Evolutionary conservation across 2,797 vertebrate species (phyloP).

Genomic region (Setipinna tenuifilis): DNA sequence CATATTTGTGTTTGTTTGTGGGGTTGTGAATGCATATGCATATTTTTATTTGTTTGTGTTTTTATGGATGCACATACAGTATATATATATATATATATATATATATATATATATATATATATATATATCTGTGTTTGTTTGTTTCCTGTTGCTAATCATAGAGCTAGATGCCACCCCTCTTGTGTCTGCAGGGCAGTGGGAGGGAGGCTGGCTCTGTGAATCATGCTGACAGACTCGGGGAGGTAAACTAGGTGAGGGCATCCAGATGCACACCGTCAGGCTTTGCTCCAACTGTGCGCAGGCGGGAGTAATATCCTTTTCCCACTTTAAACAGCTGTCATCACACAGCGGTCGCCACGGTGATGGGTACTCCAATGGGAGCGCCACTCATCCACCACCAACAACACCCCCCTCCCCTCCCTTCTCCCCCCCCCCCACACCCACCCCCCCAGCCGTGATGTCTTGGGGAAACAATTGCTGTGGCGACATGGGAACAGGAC

Average conservation of each 20-base stretch:
- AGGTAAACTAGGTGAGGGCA: neutral
- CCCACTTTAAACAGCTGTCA: slow-evolving; percentile 46
- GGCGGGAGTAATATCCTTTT: slow-evolving; percentile 36
- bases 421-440: no score
- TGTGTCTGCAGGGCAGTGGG: neutral
- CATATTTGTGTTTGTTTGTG: no score
- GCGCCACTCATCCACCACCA: neutral
- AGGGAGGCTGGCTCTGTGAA: neutral
- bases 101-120: neutral
- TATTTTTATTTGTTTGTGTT: neutral
- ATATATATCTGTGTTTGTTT: neutral
- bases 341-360: slow-evolving; percentile 36
- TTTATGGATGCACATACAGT: no score
- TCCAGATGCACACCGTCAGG: neutral
- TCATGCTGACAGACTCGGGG: neutral
- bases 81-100: no score
- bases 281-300: neutral
- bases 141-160: neutral
- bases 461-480: slow-evolving; percentile 33
- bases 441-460: neutral
- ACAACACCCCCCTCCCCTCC: no score
- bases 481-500: neutral
- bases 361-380: slow-evolving; percentile 38
- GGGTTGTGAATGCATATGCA: no score
- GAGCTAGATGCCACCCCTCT: neutral